These are phyloP conservation scores for Microcaecilia unicolor DNA, from an alignment of 2,797 vertebrate genomes.

Conservation along the genomic window DNA sequence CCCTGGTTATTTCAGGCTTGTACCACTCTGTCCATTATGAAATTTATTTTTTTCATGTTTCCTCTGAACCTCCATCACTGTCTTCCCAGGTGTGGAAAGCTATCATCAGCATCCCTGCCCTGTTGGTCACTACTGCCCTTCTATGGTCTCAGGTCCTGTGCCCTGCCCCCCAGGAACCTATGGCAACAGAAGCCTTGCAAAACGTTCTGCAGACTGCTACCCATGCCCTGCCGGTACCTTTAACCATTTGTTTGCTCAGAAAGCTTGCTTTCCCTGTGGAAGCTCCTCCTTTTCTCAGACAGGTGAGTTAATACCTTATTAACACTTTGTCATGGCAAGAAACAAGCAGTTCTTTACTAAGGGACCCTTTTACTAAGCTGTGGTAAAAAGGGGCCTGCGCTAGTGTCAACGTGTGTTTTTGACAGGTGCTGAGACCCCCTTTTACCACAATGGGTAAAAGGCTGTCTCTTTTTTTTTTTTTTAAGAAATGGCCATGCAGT, in stretches of 20 bases:
- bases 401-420: too few relatives aligned
- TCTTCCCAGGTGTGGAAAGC: constrained; percentile 52
- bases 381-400: too few relatives aligned
- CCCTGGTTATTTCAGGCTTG: too few relatives aligned
- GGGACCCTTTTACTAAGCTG: too few relatives aligned
- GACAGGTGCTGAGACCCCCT: too few relatives aligned
- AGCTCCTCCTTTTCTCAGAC: constrained; percentile 70
- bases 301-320: constrained; percentile 66
- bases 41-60: too few relatives aligned
- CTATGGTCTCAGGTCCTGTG: constrained; percentile 40
- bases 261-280: constrained; percentile 79
- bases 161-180: constrained; percentile 76
- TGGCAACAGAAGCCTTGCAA: constrained; percentile 48
- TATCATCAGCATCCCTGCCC: constrained; percentile 65
- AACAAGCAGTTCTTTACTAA: too few relatives aligned
- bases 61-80: neutral
- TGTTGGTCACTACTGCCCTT: constrained; percentile 67
- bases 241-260: constrained; percentile 67
- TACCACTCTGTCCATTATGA: too few relatives aligned
- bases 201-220: constrained; percentile 51
- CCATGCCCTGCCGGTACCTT: constrained; percentile 75
- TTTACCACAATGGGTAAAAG: too few relatives aligned
- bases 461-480: too few relatives aligned
- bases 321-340: too few relatives aligned
- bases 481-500: too few relatives aligned